Evolutionary conservation across 1,140 invertebrate species (phyloP), one percentile per base, ranked within the genome.

Genomic region (Drosophila punjabiensis): DNA sequence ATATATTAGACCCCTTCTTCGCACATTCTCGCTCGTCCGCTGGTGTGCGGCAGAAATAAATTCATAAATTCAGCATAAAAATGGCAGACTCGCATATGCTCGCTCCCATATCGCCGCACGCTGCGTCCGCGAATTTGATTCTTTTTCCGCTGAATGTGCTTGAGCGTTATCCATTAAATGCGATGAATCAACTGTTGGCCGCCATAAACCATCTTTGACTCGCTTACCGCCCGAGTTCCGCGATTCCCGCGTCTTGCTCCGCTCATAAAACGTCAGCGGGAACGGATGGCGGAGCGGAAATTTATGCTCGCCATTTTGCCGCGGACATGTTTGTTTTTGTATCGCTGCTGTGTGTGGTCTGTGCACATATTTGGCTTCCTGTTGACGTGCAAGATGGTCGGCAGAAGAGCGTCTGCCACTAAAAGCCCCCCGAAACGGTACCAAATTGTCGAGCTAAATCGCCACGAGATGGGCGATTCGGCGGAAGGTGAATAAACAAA

Each of bases 141-240:
- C 68, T 55, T 52, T 68, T 79, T 79, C 50, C 81, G 84, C 81
- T 75, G 81, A 84, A 79, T 84, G 63, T 76, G 81, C 78, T 63
- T 50, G 43, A 75, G 85, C 81, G 77, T 85, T 90, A 90, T 82
- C 86, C 86, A 90, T 89, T 89, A 90, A 89, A 89, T 82, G 61
- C 82, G 75, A 89, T 89, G 85, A 90, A 89, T 89, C 85, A 89
- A 90, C 82, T 85, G 81, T 81, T 88, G 84, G 73, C 85, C 68
- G 68, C 63, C 85, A 87, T 89, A 88, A 88, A 88, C 81, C 83
- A 89, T 90, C 86, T 89, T 89, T 80, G 81, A 67, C 86, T 81
- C 66, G 62, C 69, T 75, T 61, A 59, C 65, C 37, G 16, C 41
- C 39, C 47, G 32, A 20, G 52, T 33, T 16, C 48, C 28, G 48